phyloP scores from a whole-genome alignment of 2,113 vertebrate species.

The Erpornis zantholeuca region DNA sequence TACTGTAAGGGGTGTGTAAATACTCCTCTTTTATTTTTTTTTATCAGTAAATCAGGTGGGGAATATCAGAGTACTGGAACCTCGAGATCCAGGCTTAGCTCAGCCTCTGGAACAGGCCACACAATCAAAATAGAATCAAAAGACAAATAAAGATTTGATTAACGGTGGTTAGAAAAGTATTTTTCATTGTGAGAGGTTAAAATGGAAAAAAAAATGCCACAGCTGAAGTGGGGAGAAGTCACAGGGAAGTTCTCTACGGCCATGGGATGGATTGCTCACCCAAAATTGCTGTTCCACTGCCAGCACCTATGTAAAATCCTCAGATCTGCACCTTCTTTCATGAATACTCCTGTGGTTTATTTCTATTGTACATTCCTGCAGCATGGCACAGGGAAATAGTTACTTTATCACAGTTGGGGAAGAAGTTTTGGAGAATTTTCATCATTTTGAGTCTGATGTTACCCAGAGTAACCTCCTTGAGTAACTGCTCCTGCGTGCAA shows the following conservation, averaged over 20 bases:
- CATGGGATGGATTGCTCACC: neutral
- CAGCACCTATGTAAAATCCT: neutral
- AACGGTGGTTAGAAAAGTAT: neutral
- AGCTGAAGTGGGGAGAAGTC: rapidly evolving
- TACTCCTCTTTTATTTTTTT: neutral
- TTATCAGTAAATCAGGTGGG: neutral
- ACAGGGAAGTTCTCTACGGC: neutral
- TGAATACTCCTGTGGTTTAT: neutral
- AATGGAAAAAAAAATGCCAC: neutral
- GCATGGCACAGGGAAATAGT: neutral
- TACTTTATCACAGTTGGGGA: neutral
- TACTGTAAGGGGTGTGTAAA: neutral
- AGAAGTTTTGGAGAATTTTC: neutral
- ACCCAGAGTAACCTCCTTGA: neutral
- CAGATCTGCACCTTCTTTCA: neutral
- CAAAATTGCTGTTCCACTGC: neutral
- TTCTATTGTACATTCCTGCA: neutral
- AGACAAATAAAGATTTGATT: neutral
- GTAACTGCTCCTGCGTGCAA: neutral
- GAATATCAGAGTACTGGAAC: neutral
- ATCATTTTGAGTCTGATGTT: neutral
- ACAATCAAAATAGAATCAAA: neutral
- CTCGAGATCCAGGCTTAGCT: neutral
- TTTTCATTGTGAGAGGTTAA: neutral
- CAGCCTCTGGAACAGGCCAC: neutral